phyloP scores from a whole-genome alignment of 2,888 invertebrate genomes.

The Blastobasis lacticolella region DNA sequence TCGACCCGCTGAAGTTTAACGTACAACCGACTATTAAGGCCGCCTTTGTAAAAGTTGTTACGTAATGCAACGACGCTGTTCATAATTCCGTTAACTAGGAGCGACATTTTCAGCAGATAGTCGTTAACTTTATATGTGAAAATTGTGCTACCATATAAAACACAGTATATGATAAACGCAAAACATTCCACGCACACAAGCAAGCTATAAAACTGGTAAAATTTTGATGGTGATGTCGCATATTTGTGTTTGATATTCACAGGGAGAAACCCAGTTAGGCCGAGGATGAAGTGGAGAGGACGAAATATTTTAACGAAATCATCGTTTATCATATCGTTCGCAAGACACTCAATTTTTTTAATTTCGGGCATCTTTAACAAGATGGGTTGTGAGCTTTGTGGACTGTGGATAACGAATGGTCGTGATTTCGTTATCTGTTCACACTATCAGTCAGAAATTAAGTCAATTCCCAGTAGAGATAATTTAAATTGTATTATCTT shows the following conservation, averaged over 20 bases:
- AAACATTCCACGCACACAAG: neutral
- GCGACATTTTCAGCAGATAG: constrained; percentile 7
- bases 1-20: too few relatives aligned
- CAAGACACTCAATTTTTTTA: too few relatives aligned
- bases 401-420: too few relatives aligned
- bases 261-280: constrained; percentile 34
- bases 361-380: too few relatives aligned
- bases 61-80: constrained; percentile 1
- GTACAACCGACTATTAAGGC: constrained; percentile 12
- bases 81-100: constrained; percentile 14
- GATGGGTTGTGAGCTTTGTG: too few relatives aligned
- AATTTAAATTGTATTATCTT: too few relatives aligned
- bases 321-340: too few relatives aligned
- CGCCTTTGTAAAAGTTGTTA: constrained; percentile 21
- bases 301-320: too few relatives aligned
- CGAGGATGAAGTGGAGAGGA: constrained; percentile 26
- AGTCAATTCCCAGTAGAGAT: too few relatives aligned
- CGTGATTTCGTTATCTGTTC: too few relatives aligned
- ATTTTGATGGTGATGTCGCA: constrained; percentile 32
- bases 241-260: constrained; percentile 34
- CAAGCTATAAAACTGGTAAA: constrained; percentile 32
- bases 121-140: neutral
- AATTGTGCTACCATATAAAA: neutral
- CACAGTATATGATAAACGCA: neutral
- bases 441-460: too few relatives aligned